Base-by-base conservation (phyloP, 2,797 vertebrate species). In the Catostomus latipinnis region DNA sequence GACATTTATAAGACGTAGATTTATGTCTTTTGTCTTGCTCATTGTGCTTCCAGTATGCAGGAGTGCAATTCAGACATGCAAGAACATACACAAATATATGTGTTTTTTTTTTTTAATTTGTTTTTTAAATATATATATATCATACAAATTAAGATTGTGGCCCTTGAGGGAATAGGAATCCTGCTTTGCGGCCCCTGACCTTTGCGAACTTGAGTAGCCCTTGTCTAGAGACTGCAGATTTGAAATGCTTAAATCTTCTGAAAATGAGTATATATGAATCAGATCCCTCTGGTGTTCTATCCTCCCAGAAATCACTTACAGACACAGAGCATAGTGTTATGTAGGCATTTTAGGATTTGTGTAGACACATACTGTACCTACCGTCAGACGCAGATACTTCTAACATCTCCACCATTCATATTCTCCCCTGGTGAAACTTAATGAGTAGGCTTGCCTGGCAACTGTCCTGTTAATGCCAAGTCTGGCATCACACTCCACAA, bases 401-500 rank as follows among this genome's bases (percentile, higher is more conserved):
- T 69, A 60, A 60, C 18, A 52, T 46, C 34, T 70, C 22, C 61
- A 56, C n/a, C 56, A 46, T 63, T 63, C 43, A 72, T 13, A 13
- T 58, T 50, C 45, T 71, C 52, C 53, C 53, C 70, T 80, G 46
- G n/a, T 68, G 62, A 60, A 16, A 66, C 13, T 57, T 12, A 62
- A 43, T 68, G 66, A 43, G 49, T 69, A n/a, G 22, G 71, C 70
- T 67, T 67, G 22, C 54, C 56, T 13, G 12, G 34, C 18, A 62
- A 61, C 61, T 56, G 62, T 82, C 67, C 62, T 78, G 81, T 74
- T 62, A 72, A 76, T 76, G 62, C n/a, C 22, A 34, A 72, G 45
- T 22, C 14, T 69, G 18, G n/a, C 65, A 65, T 70, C 76, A 13
- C 53, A 6, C 48, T 78, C 57, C 10, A 48, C 71, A 74, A 81